phyloP scores from a whole-genome alignment of 2,113 vertebrate genomes.

The Numida meleagris region DNA sequence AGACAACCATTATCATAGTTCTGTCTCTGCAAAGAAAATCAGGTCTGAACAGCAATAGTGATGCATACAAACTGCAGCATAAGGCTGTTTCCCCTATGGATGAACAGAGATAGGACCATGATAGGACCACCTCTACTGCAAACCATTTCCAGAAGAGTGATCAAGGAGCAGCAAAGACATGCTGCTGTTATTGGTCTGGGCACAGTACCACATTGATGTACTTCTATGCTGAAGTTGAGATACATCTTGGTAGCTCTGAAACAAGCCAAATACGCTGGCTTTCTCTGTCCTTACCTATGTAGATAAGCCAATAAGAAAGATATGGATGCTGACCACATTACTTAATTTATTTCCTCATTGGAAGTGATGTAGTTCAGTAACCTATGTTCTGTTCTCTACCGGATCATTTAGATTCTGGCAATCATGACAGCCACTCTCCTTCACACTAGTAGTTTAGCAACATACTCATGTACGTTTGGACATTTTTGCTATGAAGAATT shows the following conservation, averaged over 20 bases:
- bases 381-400: not conserved
- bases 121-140: not conserved
- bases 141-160: not conserved
- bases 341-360: not conserved
- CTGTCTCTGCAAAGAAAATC: not conserved
- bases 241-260: not conserved
- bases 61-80: not conserved
- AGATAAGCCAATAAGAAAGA: not conserved
- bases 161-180: not conserved
- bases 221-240: not conserved
- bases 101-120: not conserved
- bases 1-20: fast-evolving
- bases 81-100: not conserved
- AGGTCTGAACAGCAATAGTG: not conserved
- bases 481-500: not conserved
- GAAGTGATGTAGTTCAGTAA: not conserved
- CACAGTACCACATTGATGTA: not conserved
- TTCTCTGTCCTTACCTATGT: not conserved
- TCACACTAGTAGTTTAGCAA: not conserved
- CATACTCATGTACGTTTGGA: fast-evolving
- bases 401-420: not conserved
- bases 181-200: not conserved
- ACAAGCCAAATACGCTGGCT: not conserved
- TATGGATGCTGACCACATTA: not conserved
- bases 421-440: not conserved